Conservation (phyloP, 2,888 invertebrate species). For the Lagria hirta region DNA sequence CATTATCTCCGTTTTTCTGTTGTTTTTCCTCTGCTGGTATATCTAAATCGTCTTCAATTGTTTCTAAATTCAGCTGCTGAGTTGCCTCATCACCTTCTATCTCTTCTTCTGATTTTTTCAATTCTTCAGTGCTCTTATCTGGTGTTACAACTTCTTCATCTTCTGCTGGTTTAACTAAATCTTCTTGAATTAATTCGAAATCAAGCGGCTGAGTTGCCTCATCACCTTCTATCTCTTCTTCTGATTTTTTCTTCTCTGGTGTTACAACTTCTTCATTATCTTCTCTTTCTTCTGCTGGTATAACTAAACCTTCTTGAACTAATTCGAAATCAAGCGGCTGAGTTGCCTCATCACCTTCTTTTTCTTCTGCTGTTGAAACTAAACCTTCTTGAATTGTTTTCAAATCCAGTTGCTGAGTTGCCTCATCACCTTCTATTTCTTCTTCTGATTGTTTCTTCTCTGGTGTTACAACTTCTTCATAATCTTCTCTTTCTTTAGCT, state of each 20-base stretch:
- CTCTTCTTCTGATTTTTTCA: neutral
- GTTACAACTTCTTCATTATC: conserved; percentile 1
- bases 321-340: conserved; percentile 33
- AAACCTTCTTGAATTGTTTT: conserved; percentile 40
- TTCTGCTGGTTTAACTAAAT: conserved; percentile 24
- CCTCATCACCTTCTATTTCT: conserved; percentile 1
- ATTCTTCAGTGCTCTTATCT: too few species aligned
- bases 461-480: neutral
- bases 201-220: conserved; percentile 20
- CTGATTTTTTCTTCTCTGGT: neutral
- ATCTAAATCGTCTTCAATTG: conserved; percentile 38
- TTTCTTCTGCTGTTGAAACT: conserved; percentile 5
- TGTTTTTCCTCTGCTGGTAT: conserved; percentile 1
- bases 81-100: conserved; percentile 1
- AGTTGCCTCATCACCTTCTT: conserved; percentile 1
- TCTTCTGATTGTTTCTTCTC: neutral
- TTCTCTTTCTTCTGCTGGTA: neutral
- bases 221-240: conserved; percentile 1
- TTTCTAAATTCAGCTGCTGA: conserved; percentile 32
- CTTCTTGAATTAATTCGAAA: conserved; percentile 40
- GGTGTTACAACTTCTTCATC: neutral
- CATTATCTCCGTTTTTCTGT: conserved; percentile 1
- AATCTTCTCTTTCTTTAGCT: neutral
- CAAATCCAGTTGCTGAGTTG: conserved; percentile 26
- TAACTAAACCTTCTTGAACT: conserved; percentile 37